A percentile compares a stretch with the other conserved stretches of the same genome.
These are phyloP conservation scores for Sanderia malayensis DNA, from an alignment of 30 jellyfish, hydroid and myxozoan species.

Conservation along the genomic window DNA sequence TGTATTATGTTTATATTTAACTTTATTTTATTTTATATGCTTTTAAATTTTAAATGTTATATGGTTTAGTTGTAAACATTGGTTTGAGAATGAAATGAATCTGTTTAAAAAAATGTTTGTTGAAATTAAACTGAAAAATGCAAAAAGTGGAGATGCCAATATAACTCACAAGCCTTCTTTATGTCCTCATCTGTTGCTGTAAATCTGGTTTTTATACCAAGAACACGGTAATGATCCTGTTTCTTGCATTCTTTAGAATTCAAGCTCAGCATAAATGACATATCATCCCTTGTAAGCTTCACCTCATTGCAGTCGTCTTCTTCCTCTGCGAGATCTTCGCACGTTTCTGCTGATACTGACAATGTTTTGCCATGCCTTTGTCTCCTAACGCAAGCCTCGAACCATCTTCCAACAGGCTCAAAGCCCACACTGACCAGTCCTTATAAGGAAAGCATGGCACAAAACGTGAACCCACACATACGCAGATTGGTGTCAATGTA, in stretches of 20 bases:
- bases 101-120: no score
- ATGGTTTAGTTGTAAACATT: no score
- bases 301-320: conserved; percentile 39
- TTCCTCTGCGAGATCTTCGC: conserved; percentile 31
- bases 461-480: no score
- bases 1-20: no score
- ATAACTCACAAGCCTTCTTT: conserved; percentile 78
- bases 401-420: conserved; percentile 99
- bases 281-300: conserved; percentile 71
- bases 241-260: conserved; percentile 89
- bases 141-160: no score
- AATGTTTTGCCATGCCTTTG: conserved; percentile 68
- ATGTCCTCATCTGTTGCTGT: conserved; percentile 90
- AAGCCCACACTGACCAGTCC: conserved; percentile 51
- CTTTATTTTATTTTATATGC: no score
- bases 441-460: not conserved
- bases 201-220: conserved; percentile 66
- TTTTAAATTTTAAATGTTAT: no score
- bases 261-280: conserved; percentile 64
- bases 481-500: not conserved
- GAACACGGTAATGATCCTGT: conserved; percentile 97
- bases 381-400: conserved; percentile 78
- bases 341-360: conserved; percentile 61
- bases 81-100: no score
- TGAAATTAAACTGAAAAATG: no score